Conservation (phyloP, 2,113 vertebrate species). For the Talpa occidentalis region DNA sequence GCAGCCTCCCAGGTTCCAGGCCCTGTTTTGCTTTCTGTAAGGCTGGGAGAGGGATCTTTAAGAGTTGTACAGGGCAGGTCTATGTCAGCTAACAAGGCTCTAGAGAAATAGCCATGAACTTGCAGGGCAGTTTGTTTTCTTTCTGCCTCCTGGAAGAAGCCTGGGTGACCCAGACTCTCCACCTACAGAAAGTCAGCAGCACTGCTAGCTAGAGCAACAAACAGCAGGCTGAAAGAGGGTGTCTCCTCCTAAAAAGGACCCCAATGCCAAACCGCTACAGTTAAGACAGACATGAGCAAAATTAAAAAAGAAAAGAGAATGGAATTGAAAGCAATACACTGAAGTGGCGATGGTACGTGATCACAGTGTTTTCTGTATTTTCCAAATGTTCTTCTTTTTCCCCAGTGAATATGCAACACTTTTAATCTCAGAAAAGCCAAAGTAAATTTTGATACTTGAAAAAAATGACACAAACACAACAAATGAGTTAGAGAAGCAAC, state of each 20-base stretch:
- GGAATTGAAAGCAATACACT: not conserved
- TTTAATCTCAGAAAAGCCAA: not conserved
- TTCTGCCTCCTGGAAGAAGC: conserved; percentile 70
- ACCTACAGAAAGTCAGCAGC: conserved; percentile 74
- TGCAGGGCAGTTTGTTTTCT: not conserved
- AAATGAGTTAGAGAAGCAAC: not conserved
- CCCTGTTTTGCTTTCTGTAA: not conserved
- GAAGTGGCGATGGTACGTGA: not conserved
- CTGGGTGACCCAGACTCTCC: conserved; percentile 67
- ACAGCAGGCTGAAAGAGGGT: not conserved
- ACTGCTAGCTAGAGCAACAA: conserved; percentile 61
- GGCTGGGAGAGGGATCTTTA: not conserved
- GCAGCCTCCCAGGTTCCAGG: not conserved
- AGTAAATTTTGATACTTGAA: not conserved
- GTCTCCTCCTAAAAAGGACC: not conserved
- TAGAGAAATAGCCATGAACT: not conserved
- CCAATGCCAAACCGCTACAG: not conserved
- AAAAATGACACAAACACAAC: not conserved
- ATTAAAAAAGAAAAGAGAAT: not conserved
- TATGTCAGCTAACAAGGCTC: not conserved
- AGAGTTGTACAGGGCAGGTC: not conserved
- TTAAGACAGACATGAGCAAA: not conserved
- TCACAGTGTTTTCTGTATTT: not conserved
- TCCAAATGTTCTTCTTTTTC: not conserved
- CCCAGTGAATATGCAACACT: not conserved